A percentile compares a stretch with the other conserved stretches of the same genome.
These are phyloP conservation scores for Malachius bipustulatus DNA, from an alignment of 2,888 invertebrate species.

Conservation along the genomic window DNA sequence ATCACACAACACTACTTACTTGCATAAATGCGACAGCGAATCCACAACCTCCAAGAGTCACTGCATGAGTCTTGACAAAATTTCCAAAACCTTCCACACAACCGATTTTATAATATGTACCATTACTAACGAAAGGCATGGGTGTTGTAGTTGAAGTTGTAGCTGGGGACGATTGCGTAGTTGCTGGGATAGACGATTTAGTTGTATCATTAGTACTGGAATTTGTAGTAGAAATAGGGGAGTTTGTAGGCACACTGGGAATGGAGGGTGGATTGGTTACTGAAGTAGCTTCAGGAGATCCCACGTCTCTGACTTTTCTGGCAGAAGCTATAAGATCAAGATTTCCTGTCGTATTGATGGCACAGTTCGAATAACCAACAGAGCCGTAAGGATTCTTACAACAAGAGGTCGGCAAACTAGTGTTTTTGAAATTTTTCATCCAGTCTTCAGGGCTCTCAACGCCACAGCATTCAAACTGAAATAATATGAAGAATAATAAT, in stretches of 20 bases:
- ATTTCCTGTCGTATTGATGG: constrained; percentile 7
- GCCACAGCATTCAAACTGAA: constrained; percentile 65
- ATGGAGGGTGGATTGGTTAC: constrained; percentile 5
- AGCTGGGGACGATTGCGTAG: constrained; percentile 1
- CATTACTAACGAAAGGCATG: constrained; percentile 11
- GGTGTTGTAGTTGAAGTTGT: constrained; percentile 2
- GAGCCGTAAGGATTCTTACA: constrained; percentile 43
- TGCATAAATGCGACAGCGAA: constrained; percentile 76
- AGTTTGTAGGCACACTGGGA: constrained; percentile 5
- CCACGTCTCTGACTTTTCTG: not conserved
- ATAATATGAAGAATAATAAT: constrained; percentile 17
- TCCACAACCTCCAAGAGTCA: constrained; percentile 69
- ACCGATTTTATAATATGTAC: constrained; percentile 44
- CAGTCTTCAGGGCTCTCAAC: constrained; percentile 51
- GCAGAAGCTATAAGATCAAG: not conserved
- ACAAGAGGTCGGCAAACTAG: constrained; percentile 49
- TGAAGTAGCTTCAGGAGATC: not conserved
- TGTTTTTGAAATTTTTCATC: constrained; percentile 31
- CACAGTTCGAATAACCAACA: constrained; percentile 37
- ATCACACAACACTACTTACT: constrained; percentile 41
- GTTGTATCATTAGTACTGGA: not conserved
- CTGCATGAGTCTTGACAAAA: constrained; percentile 57
- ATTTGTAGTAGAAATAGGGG: constrained; percentile 4
- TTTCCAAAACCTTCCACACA: constrained; percentile 52
- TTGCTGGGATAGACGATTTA: constrained; percentile 1